Evolutionary conservation across 2,113 vertebrate genomes (phyloP), one percentile per base, ranked within the genome.

Genomic region (Egretta garzetta): DNA sequence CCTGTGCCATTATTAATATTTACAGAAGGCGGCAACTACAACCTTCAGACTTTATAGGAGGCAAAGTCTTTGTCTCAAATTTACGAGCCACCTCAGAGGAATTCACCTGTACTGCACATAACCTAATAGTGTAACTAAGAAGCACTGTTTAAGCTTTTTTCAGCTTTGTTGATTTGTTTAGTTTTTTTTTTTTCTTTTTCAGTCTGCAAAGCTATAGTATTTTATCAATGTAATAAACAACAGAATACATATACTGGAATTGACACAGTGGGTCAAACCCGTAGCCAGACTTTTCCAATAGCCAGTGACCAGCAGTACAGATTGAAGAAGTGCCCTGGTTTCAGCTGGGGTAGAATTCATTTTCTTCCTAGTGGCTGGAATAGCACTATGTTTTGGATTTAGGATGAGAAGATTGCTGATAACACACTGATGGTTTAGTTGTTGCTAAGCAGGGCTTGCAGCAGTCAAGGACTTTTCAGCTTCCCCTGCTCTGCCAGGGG

Each of bases 1-100:
- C 56, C 2, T 1, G 52, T 92, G 86, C 76, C 86, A 84, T 87
- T 89, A 85, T 94, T 96, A 94, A 96, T 95, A 96, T 97, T 97
- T 97, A 87, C 95, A 89, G 70, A 97, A 88, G 96, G 95, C 39
- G 80, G 75, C 52, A 94, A 88, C 91, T 92, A n/a, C 49, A 72
- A 22, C 33, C 94, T 86, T 82, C 81, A 73, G 62, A 53, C 33
- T 93, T 95, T 97, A 95, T 75, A 72, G 96, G 94, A 95, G 93
- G 41, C 94, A 97, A 94, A 97, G 97, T 96, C 95, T 96, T 95
- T 93, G 82, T 75, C 62, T 95, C 32, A 83, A 88, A 93, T 86
- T 92, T 87, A 80, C 84, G 88, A 97, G 75, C 76, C 56, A 64
- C 49, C 43, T 88, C 68, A 71, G 73, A 89, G 73, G 86, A 97